Evolutionary conservation across 2,113 vertebrate genomes (phyloP).

Genomic region (Panthera leo): DNA sequence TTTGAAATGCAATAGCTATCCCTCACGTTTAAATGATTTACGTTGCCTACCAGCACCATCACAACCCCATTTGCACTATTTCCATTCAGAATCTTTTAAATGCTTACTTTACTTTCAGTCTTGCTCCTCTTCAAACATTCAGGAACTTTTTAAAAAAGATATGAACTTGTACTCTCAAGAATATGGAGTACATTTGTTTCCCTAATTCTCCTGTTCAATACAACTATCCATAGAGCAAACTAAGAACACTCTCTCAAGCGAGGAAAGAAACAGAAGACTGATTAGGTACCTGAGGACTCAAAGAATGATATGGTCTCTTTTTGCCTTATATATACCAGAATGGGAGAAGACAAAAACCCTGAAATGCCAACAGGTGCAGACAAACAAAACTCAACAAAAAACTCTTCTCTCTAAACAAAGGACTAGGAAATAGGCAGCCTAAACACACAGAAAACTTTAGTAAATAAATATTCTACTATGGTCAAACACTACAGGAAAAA

Average conservation of each 20-base stretch:
- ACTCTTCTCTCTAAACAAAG: neutral
- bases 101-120: neutral
- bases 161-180: neutral
- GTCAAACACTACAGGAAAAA: neutral
- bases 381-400: neutral
- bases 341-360: neutral
- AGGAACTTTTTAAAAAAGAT: neutral
- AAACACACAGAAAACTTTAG: neutral
- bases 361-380: neutral
- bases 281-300: neutral
- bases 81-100: neutral
- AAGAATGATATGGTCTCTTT: neutral
- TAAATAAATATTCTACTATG: neutral
- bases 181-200: neutral
- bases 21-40: neutral
- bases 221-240: neutral
- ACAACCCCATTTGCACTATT: neutral
- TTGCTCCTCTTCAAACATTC: neutral
- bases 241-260: neutral
- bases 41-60: neutral
- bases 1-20: neutral
- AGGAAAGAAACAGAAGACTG: neutral
- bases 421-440: neutral
- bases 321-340: neutral
- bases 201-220: neutral